Evolutionary conservation across 2,888 invertebrate species (phyloP).

Genomic region (Heliconius ismenius): DNA sequence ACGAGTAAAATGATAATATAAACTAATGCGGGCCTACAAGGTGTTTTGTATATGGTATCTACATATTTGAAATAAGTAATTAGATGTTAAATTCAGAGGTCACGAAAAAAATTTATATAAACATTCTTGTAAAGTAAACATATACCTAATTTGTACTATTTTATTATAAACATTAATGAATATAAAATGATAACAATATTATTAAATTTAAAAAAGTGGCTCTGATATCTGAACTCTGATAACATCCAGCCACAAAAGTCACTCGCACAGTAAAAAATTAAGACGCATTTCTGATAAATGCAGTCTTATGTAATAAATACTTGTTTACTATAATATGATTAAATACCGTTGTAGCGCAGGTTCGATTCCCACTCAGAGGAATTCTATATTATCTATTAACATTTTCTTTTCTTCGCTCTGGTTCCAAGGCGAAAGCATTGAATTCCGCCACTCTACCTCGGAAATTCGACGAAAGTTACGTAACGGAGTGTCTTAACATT

Average conservation of each 20-base stretch:
- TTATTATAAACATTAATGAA: constrained; percentile 1
- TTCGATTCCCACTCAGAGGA: no score
- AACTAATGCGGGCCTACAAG: background rate
- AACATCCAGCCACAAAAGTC: background rate
- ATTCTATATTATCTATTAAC: no score
- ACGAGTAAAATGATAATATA: background rate
- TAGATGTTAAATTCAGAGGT: background rate
- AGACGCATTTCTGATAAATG: background rate
- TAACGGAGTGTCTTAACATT: no score
- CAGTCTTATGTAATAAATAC: constrained; percentile 1
- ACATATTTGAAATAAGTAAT: background rate
- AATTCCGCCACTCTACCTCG: no score
- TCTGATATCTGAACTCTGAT: background rate
- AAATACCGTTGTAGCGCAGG: no score
- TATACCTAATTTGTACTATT: constrained; percentile 3
- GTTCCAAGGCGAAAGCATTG: no score
- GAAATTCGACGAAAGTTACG: no score
- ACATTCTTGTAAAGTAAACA: background rate
- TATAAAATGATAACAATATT: constrained; percentile 2
- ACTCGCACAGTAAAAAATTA: background rate
- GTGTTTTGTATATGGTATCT: background rate
- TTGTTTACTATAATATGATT: background rate
- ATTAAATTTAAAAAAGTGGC: background rate
- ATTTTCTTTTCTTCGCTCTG: no score
- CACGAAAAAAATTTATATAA: constrained; percentile 3